Evolutionary conservation across 1,140 invertebrate genomes (phyloP).

Genomic region (Platyscapa corneri): DNA sequence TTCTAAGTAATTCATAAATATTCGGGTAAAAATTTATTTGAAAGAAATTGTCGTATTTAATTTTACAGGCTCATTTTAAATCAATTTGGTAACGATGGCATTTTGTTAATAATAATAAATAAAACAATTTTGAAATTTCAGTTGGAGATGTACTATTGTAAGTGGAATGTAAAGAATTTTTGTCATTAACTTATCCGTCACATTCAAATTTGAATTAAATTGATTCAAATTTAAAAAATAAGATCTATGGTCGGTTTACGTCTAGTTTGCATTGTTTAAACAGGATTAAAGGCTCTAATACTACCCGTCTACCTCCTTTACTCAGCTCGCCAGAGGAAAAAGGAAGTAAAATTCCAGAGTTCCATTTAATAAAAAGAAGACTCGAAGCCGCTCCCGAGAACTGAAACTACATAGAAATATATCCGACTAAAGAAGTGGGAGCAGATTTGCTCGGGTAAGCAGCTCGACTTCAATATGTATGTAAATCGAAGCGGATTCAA

Average conservation of each 20-base stretch:
- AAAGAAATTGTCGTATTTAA: too few species aligned
- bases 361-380: constrained; percentile 49
- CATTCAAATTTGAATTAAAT: too few species aligned
- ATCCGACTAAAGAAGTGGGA: constrained; percentile 7
- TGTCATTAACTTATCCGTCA: constrained; percentile 8
- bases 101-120: neutral
- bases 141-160: neutral
- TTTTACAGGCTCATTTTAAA: too few species aligned
- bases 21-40: neutral
- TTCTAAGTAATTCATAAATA: too few species aligned
- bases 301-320: neutral
- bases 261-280: constrained; percentile 49
- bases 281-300: neutral
- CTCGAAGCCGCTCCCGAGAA: neutral
- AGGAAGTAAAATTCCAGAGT: constrained; percentile 7
- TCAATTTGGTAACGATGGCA: too few species aligned
- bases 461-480: constrained; percentile 71
- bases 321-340: neutral
- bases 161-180: constrained; percentile 16
- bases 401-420: constrained; percentile 23
- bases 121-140: neutral
- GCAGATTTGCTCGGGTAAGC: constrained; percentile 36
- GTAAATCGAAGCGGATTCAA: constrained; percentile 73
- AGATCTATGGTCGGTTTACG: neutral
- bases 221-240: constrained; percentile 40